A percentile compares a stretch with the other conserved stretches of the same genome.
phyloP scores from a whole-genome alignment of 2,888 invertebrate species.

The Agrochola lota region DNA sequence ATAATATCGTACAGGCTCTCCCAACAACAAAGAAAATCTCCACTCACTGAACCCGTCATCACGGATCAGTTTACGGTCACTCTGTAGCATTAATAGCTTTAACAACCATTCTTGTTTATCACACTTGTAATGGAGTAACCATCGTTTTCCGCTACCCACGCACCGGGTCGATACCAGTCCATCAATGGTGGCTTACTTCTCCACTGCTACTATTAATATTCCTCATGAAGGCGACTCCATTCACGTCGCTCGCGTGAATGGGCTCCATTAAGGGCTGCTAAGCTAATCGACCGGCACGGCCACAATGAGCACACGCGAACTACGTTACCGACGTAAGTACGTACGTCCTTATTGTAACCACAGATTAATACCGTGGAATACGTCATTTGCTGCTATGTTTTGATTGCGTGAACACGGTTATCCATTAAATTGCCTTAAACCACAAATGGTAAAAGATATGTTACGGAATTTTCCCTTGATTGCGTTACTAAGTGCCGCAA shows the following conservation, averaged over 20 bases:
- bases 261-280: conserved; percentile 84
- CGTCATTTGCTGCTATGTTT: conserved; percentile 62
- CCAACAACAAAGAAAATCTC: not conserved
- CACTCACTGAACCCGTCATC: not conserved
- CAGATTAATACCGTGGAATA: conserved; percentile 65
- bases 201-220: conserved; percentile 71
- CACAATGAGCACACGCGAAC: conserved; percentile 80
- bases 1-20: not conserved
- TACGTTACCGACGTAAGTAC: conserved; percentile 29
- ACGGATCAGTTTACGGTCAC: conserved; percentile 21
- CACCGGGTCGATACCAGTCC: conserved; percentile 57
- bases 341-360: conserved; percentile 39
- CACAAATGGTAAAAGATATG: conserved; percentile 46
- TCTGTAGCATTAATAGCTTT: conserved; percentile 34
- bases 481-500: conserved; percentile 48
- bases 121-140: conserved; percentile 57
- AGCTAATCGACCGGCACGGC: conserved; percentile 82
- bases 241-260: conserved; percentile 84
- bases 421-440: conserved; percentile 35
- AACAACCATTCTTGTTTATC: conserved; percentile 53
- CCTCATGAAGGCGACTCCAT: conserved; percentile 75
- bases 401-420: conserved; percentile 45
- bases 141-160: conserved; percentile 69
- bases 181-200: conserved; percentile 71
- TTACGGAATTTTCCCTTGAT: conserved; percentile 56